phyloP scores from a whole-genome alignment of 2,888 invertebrate species.

The Diarsia mendica region DNA sequence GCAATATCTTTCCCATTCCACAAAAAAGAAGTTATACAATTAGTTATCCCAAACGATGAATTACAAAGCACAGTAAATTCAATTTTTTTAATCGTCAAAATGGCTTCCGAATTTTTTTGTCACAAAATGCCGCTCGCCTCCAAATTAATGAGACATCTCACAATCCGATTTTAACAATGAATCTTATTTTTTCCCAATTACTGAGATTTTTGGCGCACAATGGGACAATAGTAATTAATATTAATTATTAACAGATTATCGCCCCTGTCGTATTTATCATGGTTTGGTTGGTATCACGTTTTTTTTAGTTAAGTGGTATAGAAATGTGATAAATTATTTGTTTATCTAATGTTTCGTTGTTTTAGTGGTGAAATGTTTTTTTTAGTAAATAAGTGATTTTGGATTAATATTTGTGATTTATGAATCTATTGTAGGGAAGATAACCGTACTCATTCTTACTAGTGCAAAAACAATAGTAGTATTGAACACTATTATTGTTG shows the following conservation, averaged over 20 bases:
- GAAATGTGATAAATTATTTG: conserved; percentile 28
- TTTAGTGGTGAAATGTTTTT: neutral
- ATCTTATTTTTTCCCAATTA: conserved; percentile 65
- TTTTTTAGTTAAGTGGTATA: conserved; percentile 30
- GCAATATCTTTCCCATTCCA: neutral
- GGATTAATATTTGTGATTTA: neutral
- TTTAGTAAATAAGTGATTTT: neutral
- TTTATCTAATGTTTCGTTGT: neutral
- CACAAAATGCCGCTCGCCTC: conserved; percentile 13
- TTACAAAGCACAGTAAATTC: neutral
- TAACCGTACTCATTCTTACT: neutral
- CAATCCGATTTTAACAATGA: conserved; percentile 57
- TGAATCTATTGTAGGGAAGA: neutral
- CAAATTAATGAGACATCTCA: conserved; percentile 54
- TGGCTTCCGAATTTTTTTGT: neutral
- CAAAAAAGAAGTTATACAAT: neutral
- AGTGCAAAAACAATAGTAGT: too few species aligned
- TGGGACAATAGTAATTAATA: conserved; percentile 67
- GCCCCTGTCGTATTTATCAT: conserved; percentile 53
- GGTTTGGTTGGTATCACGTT: conserved; percentile 4
- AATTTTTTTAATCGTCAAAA: conserved; percentile 13
- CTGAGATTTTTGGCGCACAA: conserved; percentile 52
- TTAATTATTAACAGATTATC: conserved; percentile 71
- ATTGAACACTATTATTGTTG: neutral
- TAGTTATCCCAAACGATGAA: conserved; percentile 4